Evolutionary conservation across 2,888 invertebrate species (phyloP), one percentile per base, ranked within the genome.

Genomic region (Phlogophora meticulosa): DNA sequence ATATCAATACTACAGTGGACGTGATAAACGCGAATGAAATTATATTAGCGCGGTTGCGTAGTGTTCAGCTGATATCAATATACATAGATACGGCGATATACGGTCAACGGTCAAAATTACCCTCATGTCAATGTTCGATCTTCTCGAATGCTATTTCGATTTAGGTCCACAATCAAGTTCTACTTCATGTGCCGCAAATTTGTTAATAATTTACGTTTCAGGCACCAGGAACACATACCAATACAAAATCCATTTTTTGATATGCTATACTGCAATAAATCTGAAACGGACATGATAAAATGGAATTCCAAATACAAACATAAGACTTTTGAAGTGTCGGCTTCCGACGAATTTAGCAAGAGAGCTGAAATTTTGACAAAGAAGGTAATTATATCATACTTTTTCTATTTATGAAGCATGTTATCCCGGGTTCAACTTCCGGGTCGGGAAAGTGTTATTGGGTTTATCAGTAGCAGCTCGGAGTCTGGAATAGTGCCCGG

Each of bases 261-360:
- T 1, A 92, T 95, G 92, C 76, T 96, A 13, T 94, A 93, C 71
- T 95, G 94, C 74, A 91, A 91, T 67, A 89, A 93, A 75, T 93
- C 94, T 1, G 95, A 95, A 84, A 93, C 93, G 1, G 95, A 95
- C 66, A 95, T 95, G 93, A 95, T 96, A 22, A 94, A 92, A 67
- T 96, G 95, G 95, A 91, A 94, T 1, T 96, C 96, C 0, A 93
- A 95, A 65, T 95, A 94, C 70, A 95, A 93, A 78, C 88, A 91
- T 67, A 95, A 94, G 73, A 74, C 77, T 1, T 92, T 94, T 45
- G 94, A 94, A 80, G 89, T 95, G 4, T 95, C 95, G 2, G 94
- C 94, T 1, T 94, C 95, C 0, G 95, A 95, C 73, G 94, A 94
- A 79, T 94, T 93, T 65, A 94, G 92, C 76, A 95, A 94, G 78